A percentile compares a stretch with the other conserved stretches of the same genome.
phyloP scores from a whole-genome alignment of 2,113 vertebrate species.

The Sturnus vulgaris region DNA sequence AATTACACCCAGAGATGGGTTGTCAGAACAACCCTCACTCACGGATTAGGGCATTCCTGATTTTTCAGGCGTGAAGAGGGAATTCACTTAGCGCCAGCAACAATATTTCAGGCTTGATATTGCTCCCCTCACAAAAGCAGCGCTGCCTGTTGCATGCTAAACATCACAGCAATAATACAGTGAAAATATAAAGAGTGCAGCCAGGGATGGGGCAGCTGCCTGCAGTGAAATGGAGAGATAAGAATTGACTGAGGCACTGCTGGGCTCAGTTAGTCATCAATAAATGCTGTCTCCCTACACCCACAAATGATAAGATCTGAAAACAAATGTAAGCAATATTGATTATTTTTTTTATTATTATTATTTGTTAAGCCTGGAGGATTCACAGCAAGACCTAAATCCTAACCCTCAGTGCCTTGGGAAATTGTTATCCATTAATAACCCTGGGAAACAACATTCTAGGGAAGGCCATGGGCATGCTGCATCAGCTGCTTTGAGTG shows the following conservation, averaged over 20 bases:
- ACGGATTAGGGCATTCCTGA: not conserved
- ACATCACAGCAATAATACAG: not conserved
- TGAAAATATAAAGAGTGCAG: not conserved
- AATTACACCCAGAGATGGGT: not conserved
- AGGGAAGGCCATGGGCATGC: not conserved
- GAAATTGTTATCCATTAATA: not conserved
- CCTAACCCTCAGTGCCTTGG: fast-evolving
- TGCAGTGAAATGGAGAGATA: not conserved
- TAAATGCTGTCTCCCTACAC: not conserved
- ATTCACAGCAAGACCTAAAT: not conserved
- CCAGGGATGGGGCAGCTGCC: not conserved
- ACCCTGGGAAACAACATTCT: not conserved
- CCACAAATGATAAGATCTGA: not conserved
- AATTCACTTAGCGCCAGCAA: not conserved
- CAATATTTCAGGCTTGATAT: not conserved
- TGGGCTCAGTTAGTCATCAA: not conserved
- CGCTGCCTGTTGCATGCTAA: not conserved
- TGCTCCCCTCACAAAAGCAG: not conserved
- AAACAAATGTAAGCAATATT: not conserved
- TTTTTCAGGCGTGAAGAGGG: not conserved
- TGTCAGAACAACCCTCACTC: not conserved
- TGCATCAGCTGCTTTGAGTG: not conserved
- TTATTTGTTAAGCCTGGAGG: not conserved
- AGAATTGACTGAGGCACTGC: not conserved
- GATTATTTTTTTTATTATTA: not conserved